phyloP scores from a whole-genome alignment of 2,113 vertebrate genomes.

The Benitochromis conjunctus region DNA sequence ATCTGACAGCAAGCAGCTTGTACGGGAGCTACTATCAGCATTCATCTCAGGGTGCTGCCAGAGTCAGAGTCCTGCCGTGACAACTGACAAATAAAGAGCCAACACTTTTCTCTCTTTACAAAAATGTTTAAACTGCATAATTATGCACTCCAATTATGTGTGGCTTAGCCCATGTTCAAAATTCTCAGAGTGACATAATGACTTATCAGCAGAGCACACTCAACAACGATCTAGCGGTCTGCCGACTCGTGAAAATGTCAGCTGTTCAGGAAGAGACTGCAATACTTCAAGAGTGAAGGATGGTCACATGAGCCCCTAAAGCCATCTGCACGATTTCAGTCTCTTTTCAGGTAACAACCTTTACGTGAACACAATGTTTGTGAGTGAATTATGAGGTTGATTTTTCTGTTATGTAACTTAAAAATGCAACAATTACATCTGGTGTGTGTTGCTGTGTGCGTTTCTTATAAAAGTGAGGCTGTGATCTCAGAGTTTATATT shows the following conservation, averaged over 20 bases:
- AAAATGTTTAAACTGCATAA: constrained; percentile 26
- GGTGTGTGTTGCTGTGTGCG: neutral
- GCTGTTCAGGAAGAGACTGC: neutral
- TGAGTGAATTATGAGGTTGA: neutral
- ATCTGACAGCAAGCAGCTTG: constrained; percentile 54
- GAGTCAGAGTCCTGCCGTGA: neutral
- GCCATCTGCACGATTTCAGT: neutral
- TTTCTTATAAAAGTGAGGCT: constrained; percentile 33
- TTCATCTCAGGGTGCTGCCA: constrained; percentile 14
- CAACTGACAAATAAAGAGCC: constrained; percentile 10
- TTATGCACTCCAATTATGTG: neutral
- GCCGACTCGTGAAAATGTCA: constrained; percentile 27
- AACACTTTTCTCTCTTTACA: neutral
- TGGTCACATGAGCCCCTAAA: neutral
- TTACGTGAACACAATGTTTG: neutral
- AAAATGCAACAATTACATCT: neutral
- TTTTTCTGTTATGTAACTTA: accelerated
- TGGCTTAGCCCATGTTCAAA: neutral
- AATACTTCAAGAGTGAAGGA: neutral
- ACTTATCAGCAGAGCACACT: constrained; percentile 19
- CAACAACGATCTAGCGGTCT: neutral
- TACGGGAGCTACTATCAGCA: constrained; percentile 40
- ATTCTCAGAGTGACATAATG: constrained; percentile 4
- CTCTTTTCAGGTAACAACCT: neutral
- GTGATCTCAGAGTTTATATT: constrained; percentile 55